Conservation (phyloP, 2,797 vertebrate genomes). For the Babyrousa celebensis region DNA sequence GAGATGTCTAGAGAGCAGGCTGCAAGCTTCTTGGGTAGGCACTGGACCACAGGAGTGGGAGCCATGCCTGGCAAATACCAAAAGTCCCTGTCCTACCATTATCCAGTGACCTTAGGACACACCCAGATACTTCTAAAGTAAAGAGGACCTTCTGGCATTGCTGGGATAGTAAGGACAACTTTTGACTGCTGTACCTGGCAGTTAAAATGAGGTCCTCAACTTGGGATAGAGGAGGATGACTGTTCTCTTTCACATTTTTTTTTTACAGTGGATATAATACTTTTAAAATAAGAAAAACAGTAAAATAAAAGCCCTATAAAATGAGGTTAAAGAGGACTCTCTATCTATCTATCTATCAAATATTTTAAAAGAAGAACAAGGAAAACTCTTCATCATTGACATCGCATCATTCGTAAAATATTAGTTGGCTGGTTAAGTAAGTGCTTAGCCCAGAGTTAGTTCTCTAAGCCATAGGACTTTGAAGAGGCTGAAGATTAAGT, state of each 20-base stretch:
- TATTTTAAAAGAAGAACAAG: not conserved
- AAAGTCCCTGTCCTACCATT: not conserved
- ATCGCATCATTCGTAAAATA: not conserved
- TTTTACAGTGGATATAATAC: not conserved
- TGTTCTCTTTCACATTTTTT: not conserved
- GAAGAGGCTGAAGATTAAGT: constrained; percentile 58
- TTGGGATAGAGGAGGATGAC: not conserved
- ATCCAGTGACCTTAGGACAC: not conserved
- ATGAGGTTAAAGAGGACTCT: not conserved
- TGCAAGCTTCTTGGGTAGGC: not conserved
- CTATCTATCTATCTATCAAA: not conserved
- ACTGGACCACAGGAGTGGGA: not conserved
- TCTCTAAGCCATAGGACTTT: constrained; percentile 17
- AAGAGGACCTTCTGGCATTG: not conserved
- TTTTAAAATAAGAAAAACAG: constrained; percentile 8
- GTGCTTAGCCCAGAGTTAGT: not conserved
- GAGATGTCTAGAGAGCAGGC: not conserved
- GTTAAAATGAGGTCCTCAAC: not conserved
- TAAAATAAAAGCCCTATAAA: not conserved
- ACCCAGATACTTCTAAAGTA: not conserved
- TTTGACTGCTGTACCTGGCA: no score
- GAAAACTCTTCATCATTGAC: not conserved
- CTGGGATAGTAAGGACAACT: not conserved
- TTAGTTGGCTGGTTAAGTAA: constrained; percentile 37
- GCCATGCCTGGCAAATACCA: not conserved